A percentile compares a stretch with the other conserved stretches of the same genome.
Evolutionary conservation across 2,113 vertebrate genomes (phyloP).

Genomic region (Castor canadensis): DNA sequence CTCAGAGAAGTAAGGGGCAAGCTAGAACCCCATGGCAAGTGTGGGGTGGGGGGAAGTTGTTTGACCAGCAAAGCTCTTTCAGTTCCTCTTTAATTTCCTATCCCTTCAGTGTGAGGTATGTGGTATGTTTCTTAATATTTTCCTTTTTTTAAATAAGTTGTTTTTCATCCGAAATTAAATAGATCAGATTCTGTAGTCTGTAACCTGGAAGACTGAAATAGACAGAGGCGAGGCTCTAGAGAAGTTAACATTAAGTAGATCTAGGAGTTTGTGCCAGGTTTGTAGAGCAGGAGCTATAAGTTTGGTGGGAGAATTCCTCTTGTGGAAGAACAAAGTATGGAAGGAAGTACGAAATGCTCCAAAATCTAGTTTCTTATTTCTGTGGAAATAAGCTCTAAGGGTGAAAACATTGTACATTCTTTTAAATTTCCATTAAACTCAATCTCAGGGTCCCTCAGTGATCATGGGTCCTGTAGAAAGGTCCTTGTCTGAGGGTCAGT

Average conservation of each 20-base stretch:
- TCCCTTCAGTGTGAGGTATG: background rate
- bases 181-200: background rate
- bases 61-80: background rate
- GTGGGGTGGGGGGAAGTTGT: no score
- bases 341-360: background rate
- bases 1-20: background rate
- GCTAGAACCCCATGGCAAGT: background rate
- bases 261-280: no score
- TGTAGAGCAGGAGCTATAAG: background rate
- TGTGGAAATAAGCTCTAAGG: background rate
- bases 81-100: background rate
- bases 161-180: conserved; percentile 29
- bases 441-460: background rate
- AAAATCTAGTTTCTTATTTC: background rate
- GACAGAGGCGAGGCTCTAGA: background rate
- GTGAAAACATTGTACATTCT: background rate
- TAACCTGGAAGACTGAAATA: background rate
- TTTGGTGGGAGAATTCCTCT: background rate
- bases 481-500: background rate
- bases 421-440: background rate
- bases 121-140: background rate
- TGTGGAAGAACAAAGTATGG: background rate
- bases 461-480: background rate
- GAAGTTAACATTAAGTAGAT: background rate
- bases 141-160: background rate